Evolutionary conservation across 2,797 vertebrate genomes (phyloP).

Genomic region (Danio albolineatus): DNA sequence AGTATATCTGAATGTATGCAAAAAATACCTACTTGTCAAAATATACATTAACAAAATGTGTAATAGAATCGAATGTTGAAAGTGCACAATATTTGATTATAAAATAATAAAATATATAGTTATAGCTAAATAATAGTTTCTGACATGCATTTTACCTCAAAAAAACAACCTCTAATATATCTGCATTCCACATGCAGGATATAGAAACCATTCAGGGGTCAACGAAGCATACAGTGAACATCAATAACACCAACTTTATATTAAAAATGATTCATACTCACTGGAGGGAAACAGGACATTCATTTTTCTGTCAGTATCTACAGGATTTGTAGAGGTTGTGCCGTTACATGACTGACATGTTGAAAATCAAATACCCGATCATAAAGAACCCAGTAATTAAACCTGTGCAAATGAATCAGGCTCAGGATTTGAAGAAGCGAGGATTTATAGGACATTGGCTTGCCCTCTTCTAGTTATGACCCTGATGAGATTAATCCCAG

Average conservation of each 20-base stretch:
- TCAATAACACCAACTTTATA: constrained; percentile 18
- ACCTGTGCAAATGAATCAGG: constrained; percentile 48
- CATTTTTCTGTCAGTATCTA: constrained; percentile 1
- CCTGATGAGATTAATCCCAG: constrained; percentile 66
- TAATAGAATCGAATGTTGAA: neutral
- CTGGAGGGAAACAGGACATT: neutral
- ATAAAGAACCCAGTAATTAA: constrained; percentile 54
- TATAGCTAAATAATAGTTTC: no score
- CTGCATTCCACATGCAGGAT: neutral
- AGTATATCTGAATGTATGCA: no score
- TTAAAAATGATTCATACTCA: neutral
- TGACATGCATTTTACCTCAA: neutral
- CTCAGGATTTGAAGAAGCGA: constrained; percentile 30
- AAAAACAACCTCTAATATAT: neutral
- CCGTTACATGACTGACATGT: constrained; percentile 46
- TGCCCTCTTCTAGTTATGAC: constrained; percentile 61
- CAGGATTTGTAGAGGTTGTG: constrained; percentile 22
- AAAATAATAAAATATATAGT: no score
- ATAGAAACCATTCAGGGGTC: neutral
- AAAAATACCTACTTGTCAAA: no score
- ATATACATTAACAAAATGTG: no score
- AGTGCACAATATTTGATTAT: neutral
- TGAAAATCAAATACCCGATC: constrained; percentile 45
- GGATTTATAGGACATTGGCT: constrained; percentile 61
- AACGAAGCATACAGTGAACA: constrained; percentile 5